phyloP scores from a whole-genome alignment of 2,113 vertebrate genomes.

The Erythrocercus mccallii region DNA sequence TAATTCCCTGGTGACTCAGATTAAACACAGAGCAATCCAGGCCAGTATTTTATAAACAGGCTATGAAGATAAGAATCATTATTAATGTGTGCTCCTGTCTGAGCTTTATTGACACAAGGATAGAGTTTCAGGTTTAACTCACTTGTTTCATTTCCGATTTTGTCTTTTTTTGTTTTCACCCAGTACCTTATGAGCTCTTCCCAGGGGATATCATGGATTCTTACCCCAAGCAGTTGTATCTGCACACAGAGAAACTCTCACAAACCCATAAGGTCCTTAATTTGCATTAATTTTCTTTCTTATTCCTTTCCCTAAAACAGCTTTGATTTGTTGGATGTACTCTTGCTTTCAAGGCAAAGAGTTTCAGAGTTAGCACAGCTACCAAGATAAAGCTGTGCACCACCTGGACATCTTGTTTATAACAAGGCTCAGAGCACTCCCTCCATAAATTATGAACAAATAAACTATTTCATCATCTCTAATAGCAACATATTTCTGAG shows the following conservation, averaged over 20 bases:
- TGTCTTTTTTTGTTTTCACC: not conserved
- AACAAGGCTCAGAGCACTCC: not conserved
- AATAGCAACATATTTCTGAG: not conserved
- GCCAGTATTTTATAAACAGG: not conserved
- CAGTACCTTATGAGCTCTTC: not conserved
- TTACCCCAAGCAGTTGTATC: rapidly evolving
- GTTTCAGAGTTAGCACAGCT: not conserved
- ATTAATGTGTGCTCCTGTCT: not conserved
- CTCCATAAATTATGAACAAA: not conserved
- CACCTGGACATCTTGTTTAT: not conserved
- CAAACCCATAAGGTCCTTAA: not conserved
- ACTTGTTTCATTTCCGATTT: not conserved
- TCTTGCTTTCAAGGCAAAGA: not conserved
- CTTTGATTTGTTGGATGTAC: not conserved
- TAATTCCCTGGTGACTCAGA: not conserved
- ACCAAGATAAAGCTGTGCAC: not conserved
- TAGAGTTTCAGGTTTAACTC: not conserved
- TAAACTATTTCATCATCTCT: not conserved
- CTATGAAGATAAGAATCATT: not conserved
- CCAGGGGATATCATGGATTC: too few species aligned
- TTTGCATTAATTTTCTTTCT: rapidly evolving
- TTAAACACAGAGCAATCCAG: not conserved
- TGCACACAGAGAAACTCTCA: too few species aligned
- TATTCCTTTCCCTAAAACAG: not conserved
- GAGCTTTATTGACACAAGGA: not conserved